A percentile compares a stretch with the other conserved stretches of the same genome.
Conservation (phyloP, 2,888 invertebrate species). For the Microctonus brassicae region DNA sequence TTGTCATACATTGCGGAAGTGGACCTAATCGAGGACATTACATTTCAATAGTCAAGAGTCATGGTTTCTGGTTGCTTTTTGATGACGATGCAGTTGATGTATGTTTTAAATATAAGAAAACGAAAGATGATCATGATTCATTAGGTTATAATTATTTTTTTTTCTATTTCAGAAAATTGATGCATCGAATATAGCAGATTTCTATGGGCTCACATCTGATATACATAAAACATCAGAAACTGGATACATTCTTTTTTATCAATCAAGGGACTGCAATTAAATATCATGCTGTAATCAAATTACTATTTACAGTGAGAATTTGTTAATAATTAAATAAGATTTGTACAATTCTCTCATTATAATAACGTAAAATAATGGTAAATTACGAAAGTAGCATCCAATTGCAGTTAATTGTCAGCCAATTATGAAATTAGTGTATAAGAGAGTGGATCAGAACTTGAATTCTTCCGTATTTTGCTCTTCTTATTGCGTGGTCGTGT, state of each 20-base stretch:
- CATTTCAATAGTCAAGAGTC: slow-evolving; percentile 99
- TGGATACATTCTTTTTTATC: slow-evolving; percentile 99
- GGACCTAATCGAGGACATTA: slow-evolving; percentile 99
- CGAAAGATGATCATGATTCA: slow-evolving; percentile 16
- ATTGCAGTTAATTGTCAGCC: not conserved
- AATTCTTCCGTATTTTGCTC: slow-evolving; percentile 1
- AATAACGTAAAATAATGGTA: slow-evolving; percentile 34
- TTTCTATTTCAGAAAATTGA: slow-evolving; percentile 91
- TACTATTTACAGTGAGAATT: not conserved
- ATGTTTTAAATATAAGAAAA: slow-evolving; percentile 70
- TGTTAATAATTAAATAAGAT: slow-evolving; percentile 39
- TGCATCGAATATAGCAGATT: slow-evolving; percentile 98
- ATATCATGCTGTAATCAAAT: not conserved
- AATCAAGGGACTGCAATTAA: slow-evolving; percentile 84
- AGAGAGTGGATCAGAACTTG: not conserved
- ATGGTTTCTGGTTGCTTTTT: slow-evolving; percentile 99
- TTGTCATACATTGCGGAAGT: slow-evolving; percentile 99
- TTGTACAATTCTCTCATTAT: slow-evolving; percentile 52
- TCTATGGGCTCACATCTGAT: slow-evolving; percentile 98
- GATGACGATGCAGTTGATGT: slow-evolving; percentile 99
- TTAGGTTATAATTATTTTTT: slow-evolving; percentile 30
- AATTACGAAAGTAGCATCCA: slow-evolving; percentile 4
- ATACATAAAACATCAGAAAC: slow-evolving; percentile 99
- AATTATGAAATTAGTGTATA: not conserved
- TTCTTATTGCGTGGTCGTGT: slow-evolving; percentile 1